Base-by-base conservation (phyloP, 2,113 vertebrate species). In the Oenanthe oenanthe region DNA sequence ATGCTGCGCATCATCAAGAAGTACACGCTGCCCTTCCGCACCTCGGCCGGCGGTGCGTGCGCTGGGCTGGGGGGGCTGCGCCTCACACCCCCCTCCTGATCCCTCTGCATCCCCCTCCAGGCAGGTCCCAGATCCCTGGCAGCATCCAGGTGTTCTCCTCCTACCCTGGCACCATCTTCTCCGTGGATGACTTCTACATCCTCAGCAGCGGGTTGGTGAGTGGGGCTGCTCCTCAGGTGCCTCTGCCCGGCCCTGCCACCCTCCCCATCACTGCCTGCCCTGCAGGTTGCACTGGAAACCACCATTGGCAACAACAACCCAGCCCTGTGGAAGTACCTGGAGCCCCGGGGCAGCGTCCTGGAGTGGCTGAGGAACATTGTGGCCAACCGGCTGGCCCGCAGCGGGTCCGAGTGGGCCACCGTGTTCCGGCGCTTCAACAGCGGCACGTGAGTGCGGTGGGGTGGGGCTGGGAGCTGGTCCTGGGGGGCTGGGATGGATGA, bases 1-100 rank as follows among this genome's bases (percentile, higher is more conserved):
- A 99, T 99, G 99, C 98, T 99, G 53, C 98, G 99, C 9, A 28
- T 99, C 85, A 83, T 99, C 95, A 99, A 99, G 98, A 99, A 99
- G 95, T 99, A 99, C 95, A 97, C 70, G 7, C 98, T 99, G 95
- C 96, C 98, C 38, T 99, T 98, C 97, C 98, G 76, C 21, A 18
- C 95, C 28, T 98, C 97, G 6, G 94, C 98, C 2, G 40, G 36
- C 83, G 98, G 99, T 99, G 87, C 43, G 98, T 92, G 57, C 13
- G 32, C 43, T 40, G 84, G 71, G 67, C 60, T 4, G 51, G 78
- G 61, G 54, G 72, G 34, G 21, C 8, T 17, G 51, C 1, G 0
- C 25, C 31, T 7, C 9, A 13, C 58, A 9, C 19, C 48, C 18
- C 28, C 3, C 8, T 58, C 5, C 79, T 68, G 10, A 84, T 7